Conservation (phyloP, 2,888 invertebrate genomes). For the Platerodrilus igneus region DNA sequence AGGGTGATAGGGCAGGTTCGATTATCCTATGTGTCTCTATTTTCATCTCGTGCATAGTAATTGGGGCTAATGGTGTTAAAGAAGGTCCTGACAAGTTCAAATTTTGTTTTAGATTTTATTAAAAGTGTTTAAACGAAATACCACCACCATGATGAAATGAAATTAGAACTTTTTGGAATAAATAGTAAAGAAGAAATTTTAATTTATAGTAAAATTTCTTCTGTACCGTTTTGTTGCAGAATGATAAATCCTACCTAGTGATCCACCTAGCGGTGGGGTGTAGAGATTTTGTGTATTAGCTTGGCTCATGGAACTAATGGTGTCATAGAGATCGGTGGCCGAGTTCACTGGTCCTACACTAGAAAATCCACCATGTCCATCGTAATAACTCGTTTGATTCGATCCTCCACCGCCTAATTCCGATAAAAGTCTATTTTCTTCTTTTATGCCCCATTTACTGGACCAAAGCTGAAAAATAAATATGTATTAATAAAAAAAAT, state of each 20-base stretch:
- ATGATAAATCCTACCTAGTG: conserved; percentile 55
- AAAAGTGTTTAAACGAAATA: background rate
- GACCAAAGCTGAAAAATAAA: conserved; percentile 64
- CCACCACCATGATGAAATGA: conserved; percentile 22
- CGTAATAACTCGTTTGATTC: conserved; percentile 52
- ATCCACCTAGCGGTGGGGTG: conserved; percentile 69
- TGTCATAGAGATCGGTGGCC: conserved; percentile 59
- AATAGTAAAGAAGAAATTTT: conserved; percentile 6
- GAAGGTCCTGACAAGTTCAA: conserved; percentile 60
- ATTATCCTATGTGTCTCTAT: conserved; percentile 57
- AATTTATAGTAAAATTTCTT: background rate
- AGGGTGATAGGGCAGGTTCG: conserved; percentile 64
- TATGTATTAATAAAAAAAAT: conserved; percentile 1
- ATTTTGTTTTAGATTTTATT: background rate
- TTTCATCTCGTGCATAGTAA: conserved; percentile 74
- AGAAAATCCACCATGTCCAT: conserved; percentile 54
- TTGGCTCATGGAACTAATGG: conserved; percentile 68
- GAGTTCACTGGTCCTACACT: conserved; percentile 50
- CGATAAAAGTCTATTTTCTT: conserved; percentile 82
- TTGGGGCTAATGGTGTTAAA: conserved; percentile 67
- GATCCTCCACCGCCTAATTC: conserved; percentile 63
- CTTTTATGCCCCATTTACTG: conserved; percentile 86
- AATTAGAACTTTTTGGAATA: conserved; percentile 16
- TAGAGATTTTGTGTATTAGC: conserved; percentile 69
- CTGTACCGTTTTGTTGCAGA: background rate